Evolutionary conservation across 2,113 vertebrate species (phyloP), one percentile per base, ranked within the genome.

Genomic region (Silurus asotus): DNA sequence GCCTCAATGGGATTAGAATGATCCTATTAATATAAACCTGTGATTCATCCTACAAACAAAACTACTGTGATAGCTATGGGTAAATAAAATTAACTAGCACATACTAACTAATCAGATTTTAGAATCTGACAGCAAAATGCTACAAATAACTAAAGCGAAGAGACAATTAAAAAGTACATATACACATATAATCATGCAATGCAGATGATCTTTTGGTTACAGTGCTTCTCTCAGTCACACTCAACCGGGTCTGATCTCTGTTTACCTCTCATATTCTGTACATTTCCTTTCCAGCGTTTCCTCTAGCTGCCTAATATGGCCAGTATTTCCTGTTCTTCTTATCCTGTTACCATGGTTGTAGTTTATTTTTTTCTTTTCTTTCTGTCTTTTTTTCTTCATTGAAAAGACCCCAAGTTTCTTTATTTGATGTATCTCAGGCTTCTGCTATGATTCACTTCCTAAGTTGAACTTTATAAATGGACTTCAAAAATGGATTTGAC

Each of bases 281-380:
- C 7, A 56, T 19, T 78, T 13, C 53, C n/a, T 77, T 11, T 25
- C 19, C 20, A 51, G 48, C 7, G 25, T 76, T 28, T 17, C 15
- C n/a, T 78, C 25, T 19, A 17, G n/a, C 28, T 78, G 56, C n/a
- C n/a, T 78, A 56, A 28, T 56, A 78, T 56, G 56, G 13, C 19
- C 75, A 78, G 75, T 56, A n/a, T 56, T 56, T 55, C 17, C n/a
- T 58, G 76, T 78, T 79, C 28, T 79, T 23, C 8, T 79, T 79
- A 79, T 79, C 76, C 55, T 58, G 53, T 78, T 78, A 58, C 53
- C 76, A 58, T 78, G 55, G 76, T 78, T 78, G 75, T 78, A 48
- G 23, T 53, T 20, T 75, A 17, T 51, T 23, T 76, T 53, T 23
- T 76, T 53, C 7, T 25, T 79, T 45, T 28, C 59, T 11, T 37